Conservation (phyloP, 2,797 vertebrate genomes). For the Pseudochirops corinnae region DNA sequence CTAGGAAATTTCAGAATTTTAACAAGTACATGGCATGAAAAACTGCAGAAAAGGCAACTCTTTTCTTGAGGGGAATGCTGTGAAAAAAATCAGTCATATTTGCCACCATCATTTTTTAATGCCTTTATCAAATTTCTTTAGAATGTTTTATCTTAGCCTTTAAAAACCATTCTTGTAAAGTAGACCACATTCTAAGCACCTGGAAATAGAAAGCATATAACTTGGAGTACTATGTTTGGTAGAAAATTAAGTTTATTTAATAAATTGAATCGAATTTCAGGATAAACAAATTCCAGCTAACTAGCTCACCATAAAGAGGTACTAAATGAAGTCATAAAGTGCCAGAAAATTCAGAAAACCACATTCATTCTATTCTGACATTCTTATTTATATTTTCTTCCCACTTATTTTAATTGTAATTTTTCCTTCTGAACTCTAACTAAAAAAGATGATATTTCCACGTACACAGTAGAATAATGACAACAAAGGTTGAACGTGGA, state of each 20-base stretch:
- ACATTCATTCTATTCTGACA: background rate
- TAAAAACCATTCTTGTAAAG: background rate
- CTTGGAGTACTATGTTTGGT: background rate
- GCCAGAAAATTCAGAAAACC: background rate
- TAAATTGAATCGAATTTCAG: background rate
- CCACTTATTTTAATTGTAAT: background rate
- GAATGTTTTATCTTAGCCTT: background rate
- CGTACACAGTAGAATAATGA: background rate
- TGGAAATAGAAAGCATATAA: slow-evolving; percentile 19
- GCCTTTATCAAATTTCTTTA: slow-evolving; percentile 16
- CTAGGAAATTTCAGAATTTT: slow-evolving; percentile 51
- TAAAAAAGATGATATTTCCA: background rate
- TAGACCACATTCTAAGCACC: slow-evolving; percentile 1
- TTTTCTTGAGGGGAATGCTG: slow-evolving; percentile 3
- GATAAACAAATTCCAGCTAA: background rate
- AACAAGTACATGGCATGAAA: slow-evolving; percentile 16
- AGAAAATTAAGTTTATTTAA: background rate
- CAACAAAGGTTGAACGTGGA: background rate
- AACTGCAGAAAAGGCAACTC: slow-evolving; percentile 28
- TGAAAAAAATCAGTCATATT: slow-evolving; percentile 8
- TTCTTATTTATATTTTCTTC: background rate
- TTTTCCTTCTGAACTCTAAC: background rate
- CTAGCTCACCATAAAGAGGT: background rate
- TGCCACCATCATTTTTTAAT: background rate
- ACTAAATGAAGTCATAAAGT: background rate